A percentile compares a stretch with the other conserved stretches of the same genome.
phyloP scores from a whole-genome alignment of 1,140 invertebrate genomes.

The Antheraea mylitta region DNA sequence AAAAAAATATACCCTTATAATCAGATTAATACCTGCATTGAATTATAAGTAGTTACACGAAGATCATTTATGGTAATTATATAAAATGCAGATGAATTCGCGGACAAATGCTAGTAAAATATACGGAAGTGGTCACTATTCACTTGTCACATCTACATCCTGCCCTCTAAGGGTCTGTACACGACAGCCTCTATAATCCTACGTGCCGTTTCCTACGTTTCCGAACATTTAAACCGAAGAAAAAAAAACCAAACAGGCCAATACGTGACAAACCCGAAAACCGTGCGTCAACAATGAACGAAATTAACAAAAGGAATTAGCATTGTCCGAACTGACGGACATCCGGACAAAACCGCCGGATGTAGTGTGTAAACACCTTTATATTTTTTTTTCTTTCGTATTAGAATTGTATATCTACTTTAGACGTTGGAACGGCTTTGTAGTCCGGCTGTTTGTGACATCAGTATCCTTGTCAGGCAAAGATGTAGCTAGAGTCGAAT shows the following conservation, averaged over 20 bases:
- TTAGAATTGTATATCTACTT: not conserved
- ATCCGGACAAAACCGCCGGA: constrained; percentile 8
- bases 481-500: too few species aligned
- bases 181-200: not conserved
- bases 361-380: constrained; percentile 10
- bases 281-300: not conserved
- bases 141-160: not conserved
- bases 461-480: not conserved
- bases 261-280: constrained; percentile 1
- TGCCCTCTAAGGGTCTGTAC: not conserved
- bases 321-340: constrained; percentile 8
- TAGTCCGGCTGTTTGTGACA: not conserved
- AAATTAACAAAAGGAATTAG: not conserved
- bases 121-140: not conserved
- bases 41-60: too few species aligned
- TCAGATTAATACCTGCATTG: too few species aligned
- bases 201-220: not conserved
- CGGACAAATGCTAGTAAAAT: not conserved
- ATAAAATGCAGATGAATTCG: too few species aligned
- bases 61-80: too few species aligned
- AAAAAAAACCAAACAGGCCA: not conserved
- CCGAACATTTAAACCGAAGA: not conserved
- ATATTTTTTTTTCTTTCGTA: constrained; percentile 1
- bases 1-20: too few species aligned
- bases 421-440: not conserved